Evolutionary conservation across 2,113 vertebrate genomes (phyloP), one percentile per base, ranked within the genome.

Genomic region (Marmota monax): DNA sequence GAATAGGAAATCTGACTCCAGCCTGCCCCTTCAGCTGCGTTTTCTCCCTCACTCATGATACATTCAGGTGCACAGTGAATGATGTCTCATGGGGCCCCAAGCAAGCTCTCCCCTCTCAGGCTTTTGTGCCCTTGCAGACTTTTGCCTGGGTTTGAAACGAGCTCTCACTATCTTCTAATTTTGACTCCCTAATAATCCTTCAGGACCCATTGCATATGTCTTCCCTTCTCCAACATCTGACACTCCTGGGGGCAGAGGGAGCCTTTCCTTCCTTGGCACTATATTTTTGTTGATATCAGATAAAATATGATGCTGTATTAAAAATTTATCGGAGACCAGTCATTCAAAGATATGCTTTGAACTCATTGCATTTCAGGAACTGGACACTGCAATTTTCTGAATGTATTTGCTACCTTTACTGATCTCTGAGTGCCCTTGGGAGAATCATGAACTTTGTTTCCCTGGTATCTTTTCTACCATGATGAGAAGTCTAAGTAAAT

Each of bases 191-290:
- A 1, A 7, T 32, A 48, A 70, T 76, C 8, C 29, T 78, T 48
- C 17, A 56, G 20, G 74, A 48, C 4, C 2, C 13, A 1, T 0
- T n/a, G n/a, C 10, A 0, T 17, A 6, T 29, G 7, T 17, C 2
- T 53, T 20, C 27, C 58, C 25, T 70, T 56, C 77, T 29, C 8
- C 8, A 14, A 39, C 1, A 69, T 7, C 14, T 74, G 48, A 42
- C 3, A 25, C 7, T 77, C 27, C 25, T 16, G 1, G 32, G 32
- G 27, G 4, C 7, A 58, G 73, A 85, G 29, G 5, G 10, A 32
- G 2, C 42, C 16, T 48, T 73, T 91, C 13, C 51, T 14, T 27
- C 76, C 11, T 85, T 39, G 34, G 32, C 39, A 14, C 25, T 48
- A 0, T 22, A 8, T 85, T 56, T 76, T 61, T 70, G 42, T 37